Conservation (phyloP, 2,888 invertebrate species). For the Amphipyra tragopoginis region DNA sequence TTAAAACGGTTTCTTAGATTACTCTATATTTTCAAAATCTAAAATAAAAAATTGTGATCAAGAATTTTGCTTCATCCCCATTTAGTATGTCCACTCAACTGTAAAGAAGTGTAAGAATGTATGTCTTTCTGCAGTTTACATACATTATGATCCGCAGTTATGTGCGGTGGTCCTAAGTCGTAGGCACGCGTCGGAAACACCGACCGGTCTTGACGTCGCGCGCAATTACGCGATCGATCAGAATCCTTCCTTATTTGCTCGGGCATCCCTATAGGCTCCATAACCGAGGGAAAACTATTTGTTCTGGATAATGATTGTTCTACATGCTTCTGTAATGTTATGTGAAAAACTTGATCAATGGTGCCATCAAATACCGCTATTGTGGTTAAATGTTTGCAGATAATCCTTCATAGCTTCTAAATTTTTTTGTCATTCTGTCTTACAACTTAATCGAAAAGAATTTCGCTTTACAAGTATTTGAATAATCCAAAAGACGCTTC, state of each 20-base stretch:
- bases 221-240: constrained; percentile 57
- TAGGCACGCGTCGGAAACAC: constrained; percentile 33
- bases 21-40: too few species aligned
- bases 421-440: too few species aligned
- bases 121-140: constrained; percentile 1
- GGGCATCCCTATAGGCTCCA: constrained; percentile 35
- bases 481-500: too few species aligned
- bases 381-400: too few species aligned
- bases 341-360: constrained; percentile 23
- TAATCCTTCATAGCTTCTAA: too few species aligned
- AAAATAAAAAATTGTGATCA: too few species aligned
- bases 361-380: constrained; percentile 12
- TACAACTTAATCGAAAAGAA: too few species aligned
- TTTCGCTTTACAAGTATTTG: too few species aligned
- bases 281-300: constrained; percentile 46
- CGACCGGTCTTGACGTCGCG: constrained; percentile 32
- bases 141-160: constrained; percentile 24
- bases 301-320: constrained; percentile 36
- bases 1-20: too few species aligned
- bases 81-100: background rate
- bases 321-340: constrained; percentile 11
- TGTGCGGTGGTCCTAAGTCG: constrained; percentile 20
- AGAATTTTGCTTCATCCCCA: too few species aligned
- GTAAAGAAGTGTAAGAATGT: background rate
- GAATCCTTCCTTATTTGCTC: constrained; percentile 56